Evolutionary conservation across 1,140 invertebrate genomes (phyloP).

Genomic region (Mesaphorura yosii): DNA sequence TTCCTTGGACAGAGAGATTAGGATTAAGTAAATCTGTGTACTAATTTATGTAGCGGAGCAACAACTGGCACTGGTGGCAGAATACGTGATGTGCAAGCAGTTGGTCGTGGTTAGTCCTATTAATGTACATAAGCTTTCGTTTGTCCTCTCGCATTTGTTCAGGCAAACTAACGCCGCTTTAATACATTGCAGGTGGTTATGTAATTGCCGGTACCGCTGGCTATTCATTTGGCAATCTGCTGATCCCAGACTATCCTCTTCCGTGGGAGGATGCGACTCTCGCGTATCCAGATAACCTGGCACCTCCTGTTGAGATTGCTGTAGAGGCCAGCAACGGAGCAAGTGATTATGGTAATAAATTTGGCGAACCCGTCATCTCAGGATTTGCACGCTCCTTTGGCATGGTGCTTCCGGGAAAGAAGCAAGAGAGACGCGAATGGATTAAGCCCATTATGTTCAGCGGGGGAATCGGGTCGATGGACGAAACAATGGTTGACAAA

Average conservation of each 20-base stretch:
- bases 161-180: too few relatives aligned
- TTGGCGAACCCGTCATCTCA: slow-evolving; percentile 85
- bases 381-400: slow-evolving; percentile 91
- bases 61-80: slow-evolving; percentile 93
- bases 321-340: slow-evolving; percentile 95
- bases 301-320: slow-evolving; percentile 69
- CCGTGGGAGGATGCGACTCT: slow-evolving; percentile 73
- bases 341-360: slow-evolving; percentile 98
- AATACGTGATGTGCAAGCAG: slow-evolving; percentile 86
- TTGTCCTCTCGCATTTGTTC: too few relatives aligned
- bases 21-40: too few relatives aligned
- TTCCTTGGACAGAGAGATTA: too few relatives aligned
- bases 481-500: slow-evolving; percentile 65
- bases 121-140: too few relatives aligned
- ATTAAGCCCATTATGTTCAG: slow-evolving; percentile 99
- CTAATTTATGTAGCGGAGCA: slow-evolving; percentile 67
- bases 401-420: slow-evolving; percentile 47
- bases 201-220: slow-evolving; percentile 92
- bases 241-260: slow-evolving; percentile 73
- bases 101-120: too few relatives aligned
- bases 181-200: too few relatives aligned
- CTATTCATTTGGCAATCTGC: slow-evolving; percentile 86
- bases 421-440: slow-evolving; percentile 65
- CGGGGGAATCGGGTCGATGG: slow-evolving; percentile 83
- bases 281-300: slow-evolving; percentile 80